Evolutionary conservation across 2,797 vertebrate species (phyloP).

Genomic region (Hyperoplus immaculatus): DNA sequence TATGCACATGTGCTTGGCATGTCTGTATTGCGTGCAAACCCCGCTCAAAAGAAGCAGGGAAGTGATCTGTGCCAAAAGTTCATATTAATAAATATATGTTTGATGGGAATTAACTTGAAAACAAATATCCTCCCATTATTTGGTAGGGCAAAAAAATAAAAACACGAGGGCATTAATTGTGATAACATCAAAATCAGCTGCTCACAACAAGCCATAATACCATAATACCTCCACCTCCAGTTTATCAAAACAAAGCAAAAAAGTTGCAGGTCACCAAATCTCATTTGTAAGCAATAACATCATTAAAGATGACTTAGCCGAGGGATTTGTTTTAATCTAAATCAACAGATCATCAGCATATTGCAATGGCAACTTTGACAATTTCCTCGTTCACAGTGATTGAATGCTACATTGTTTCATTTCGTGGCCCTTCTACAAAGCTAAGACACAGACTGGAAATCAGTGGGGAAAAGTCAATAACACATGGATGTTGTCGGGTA

Average conservation of each 20-base stretch:
- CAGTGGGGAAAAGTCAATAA: slow-evolving; percentile 24
- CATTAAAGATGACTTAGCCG: slow-evolving; percentile 75
- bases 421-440: slow-evolving; percentile 9
- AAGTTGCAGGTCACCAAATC: slow-evolving; percentile 63
- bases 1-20: slow-evolving; percentile 12
- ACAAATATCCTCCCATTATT: slow-evolving; percentile 28
- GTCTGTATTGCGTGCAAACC: background rate
- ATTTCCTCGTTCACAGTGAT: slow-evolving; percentile 17
- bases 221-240: slow-evolving; percentile 46
- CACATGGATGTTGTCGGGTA: slow-evolving; percentile 5
- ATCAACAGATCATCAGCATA: slow-evolving; percentile 68
- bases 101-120: slow-evolving; percentile 5
- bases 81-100: slow-evolving; percentile 8
- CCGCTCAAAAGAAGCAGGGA: background rate
- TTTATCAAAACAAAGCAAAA: slow-evolving; percentile 71
- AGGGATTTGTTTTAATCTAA: slow-evolving; percentile 76
- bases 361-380: slow-evolving; percentile 42
- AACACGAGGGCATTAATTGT: slow-evolving; percentile 28
- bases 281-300: slow-evolving; percentile 70
- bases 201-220: slow-evolving; percentile 36
- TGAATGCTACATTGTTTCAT: slow-evolving; percentile 26
- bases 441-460: slow-evolving; percentile 24
- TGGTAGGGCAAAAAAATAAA: slow-evolving; percentile 14
- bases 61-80: slow-evolving; percentile 7
- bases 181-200: slow-evolving; percentile 42